These are phyloP conservation scores for Chiroxiphia lanceolata DNA, from an alignment of 2,797 vertebrate species.

Conservation along the genomic window DNA sequence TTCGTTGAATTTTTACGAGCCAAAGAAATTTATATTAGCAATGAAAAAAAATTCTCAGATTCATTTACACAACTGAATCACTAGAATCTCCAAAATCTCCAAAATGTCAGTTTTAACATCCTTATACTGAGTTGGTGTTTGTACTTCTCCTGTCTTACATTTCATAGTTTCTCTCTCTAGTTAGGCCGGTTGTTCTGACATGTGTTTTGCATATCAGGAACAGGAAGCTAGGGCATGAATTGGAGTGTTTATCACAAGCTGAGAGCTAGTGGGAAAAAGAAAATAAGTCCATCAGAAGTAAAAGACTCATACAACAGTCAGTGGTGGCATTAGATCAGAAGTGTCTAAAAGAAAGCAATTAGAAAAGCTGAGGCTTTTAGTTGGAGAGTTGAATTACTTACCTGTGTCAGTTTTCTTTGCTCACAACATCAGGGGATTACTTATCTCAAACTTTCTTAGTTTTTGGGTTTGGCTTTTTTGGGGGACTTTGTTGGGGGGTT, in stretches of 20 bases:
- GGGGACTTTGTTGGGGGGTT: not conserved
- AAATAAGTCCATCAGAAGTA: not conserved
- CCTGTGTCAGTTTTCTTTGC: not conserved
- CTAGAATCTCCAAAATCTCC: not conserved
- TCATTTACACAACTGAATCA: slow-evolving; percentile 14
- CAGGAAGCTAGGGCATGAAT: slow-evolving; percentile 13
- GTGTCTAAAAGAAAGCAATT: not conserved
- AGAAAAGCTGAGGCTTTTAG: not conserved
- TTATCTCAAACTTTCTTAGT: not conserved
- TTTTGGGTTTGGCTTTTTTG: not conserved
- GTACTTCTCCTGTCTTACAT: not conserved
- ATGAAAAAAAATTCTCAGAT: not conserved
- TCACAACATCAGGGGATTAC: not conserved
- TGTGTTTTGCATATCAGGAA: not conserved
- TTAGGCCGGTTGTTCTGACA: not conserved
- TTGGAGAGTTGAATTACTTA: not conserved
- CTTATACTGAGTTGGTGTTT: not conserved
- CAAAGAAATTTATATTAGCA: slow-evolving; percentile 41
- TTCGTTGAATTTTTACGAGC: slow-evolving; percentile 41
- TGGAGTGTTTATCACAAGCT: not conserved
- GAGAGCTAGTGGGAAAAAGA: not conserved
- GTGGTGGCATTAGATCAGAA: not conserved
- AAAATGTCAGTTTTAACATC: not conserved
- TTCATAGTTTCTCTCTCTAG: not conserved
- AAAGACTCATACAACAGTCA: not conserved